Percentiles rank a stretch among this genome's conserved stretches.
Evolutionary conservation across 2,797 vertebrate genomes (phyloP).

Genomic region (Rhinichthys osculus): DNA sequence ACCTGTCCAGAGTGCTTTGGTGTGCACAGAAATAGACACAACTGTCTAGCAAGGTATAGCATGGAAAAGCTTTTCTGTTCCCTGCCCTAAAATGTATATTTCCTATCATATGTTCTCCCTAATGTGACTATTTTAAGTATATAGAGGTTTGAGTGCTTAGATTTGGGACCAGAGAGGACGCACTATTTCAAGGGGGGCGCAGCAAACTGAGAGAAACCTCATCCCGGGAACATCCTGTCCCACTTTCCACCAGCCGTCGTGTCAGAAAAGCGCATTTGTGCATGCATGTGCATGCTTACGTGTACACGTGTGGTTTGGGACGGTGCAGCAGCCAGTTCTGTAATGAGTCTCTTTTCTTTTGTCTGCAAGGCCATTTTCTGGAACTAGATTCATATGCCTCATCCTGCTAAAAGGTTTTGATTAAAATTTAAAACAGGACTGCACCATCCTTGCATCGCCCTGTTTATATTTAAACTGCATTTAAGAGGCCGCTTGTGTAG

Average conservation of each 20-base stretch:
- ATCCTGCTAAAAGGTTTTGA: slow-evolving; percentile 80
- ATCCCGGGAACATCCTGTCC: slow-evolving; percentile 60
- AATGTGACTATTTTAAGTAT: slow-evolving; percentile 26
- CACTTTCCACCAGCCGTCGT: slow-evolving; percentile 61
- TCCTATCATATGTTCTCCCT: slow-evolving; percentile 16
- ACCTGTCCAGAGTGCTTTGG: not conserved
- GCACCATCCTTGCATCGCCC: slow-evolving; percentile 61
- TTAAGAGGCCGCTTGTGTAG: slow-evolving; percentile 30
- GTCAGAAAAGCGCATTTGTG: slow-evolving; percentile 25
- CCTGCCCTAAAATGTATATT: slow-evolving; percentile 9
- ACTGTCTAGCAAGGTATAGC: slow-evolving; percentile 1
- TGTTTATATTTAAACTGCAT: slow-evolving; percentile 72
- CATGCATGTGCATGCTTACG: slow-evolving; percentile 31
- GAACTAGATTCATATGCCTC: slow-evolving; percentile 56
- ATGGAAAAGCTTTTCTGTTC: slow-evolving; percentile 24
- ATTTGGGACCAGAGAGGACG: not conserved
- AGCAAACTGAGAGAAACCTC: not conserved
- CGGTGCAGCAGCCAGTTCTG: slow-evolving; percentile 52
- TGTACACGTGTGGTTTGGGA: slow-evolving; percentile 51
- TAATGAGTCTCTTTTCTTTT: slow-evolving; percentile 70
- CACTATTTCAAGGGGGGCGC: not conserved
- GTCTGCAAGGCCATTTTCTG: slow-evolving; percentile 69
- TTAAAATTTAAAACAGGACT: slow-evolving; percentile 78
- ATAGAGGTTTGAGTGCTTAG: not conserved
- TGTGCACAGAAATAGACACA: slow-evolving; percentile 12